Evolutionary conservation across 2,113 vertebrate species (phyloP), one percentile per base, ranked within the genome.

Genomic region (Globicephala melas): DNA sequence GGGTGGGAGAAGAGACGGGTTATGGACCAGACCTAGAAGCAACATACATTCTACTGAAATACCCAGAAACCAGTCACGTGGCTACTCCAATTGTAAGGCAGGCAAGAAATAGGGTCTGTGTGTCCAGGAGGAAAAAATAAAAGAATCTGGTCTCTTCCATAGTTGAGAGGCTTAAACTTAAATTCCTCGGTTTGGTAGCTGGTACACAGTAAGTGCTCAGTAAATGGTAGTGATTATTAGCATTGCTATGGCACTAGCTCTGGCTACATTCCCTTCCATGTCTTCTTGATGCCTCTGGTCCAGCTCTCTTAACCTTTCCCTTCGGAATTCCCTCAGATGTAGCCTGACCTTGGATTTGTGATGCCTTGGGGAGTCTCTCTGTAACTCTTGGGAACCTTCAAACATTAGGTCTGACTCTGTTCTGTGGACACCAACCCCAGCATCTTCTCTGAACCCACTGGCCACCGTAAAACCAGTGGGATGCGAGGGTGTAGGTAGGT

Each of bases 1-100:
- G 13, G 4, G n/a, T 2, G 2, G 33, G 41, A 47, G 38, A 73
- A 12, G 6, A 1, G 8, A 41, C 1, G 8, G 8, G 3, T 62
- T 44, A 25, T 9, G 41, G 31, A 20, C n/a, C 50, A 76, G 58
- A 36, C 9, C 20, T 10, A 36, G 67, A 79, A 60, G 83, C 13
- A 5, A 38, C 5, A 4, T 17, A 53, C 7, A 33, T 68, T 36
- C 58, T 38, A 17, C 6, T 13, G 4, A 31, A 31, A 62, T 20
- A 38, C 68, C n/a, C 1, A 6, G 84, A 93, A 17, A 8, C 44
- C 26, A 47, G 20, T 73, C 53, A 38, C 1, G 1, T 11, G 28
- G 15, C 38, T 58, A 28, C 41, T 62, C 17, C 25, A 26, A 38
- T 0, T 6, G 6, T 73, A 63, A 84, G 10, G 13, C 31, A 26